Evolutionary conservation across 2,113 vertebrate species (phyloP).

Genomic region (Sarotherodon lohbergeri): DNA sequence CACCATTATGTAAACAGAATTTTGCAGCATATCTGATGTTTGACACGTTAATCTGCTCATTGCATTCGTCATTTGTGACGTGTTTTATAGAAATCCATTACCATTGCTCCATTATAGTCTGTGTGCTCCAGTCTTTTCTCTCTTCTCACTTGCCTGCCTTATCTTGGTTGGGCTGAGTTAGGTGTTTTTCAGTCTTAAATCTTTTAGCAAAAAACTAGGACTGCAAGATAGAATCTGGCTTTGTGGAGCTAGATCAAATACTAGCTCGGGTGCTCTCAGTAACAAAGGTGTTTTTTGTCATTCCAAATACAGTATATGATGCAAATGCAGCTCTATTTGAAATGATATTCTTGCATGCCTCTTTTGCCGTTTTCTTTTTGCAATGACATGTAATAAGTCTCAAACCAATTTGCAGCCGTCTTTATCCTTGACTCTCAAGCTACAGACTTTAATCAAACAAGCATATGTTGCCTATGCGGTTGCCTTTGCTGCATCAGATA

Average conservation of each 20-base stretch:
- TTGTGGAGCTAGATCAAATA: background rate
- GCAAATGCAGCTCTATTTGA: background rate
- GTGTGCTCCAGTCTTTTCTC: background rate
- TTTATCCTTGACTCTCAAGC: background rate
- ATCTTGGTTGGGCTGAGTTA: background rate
- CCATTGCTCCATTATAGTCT: background rate
- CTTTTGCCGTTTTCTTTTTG: background rate
- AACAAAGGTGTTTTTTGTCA: slow-evolving; percentile 2
- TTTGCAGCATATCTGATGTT: background rate
- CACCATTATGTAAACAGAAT: background rate
- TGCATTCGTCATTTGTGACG: background rate
- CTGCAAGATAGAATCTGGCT: background rate
- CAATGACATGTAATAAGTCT: background rate
- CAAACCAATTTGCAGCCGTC: background rate
- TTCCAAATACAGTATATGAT: slow-evolving; percentile 2
- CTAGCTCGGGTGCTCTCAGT: background rate
- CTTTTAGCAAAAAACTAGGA: background rate
- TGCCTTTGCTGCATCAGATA: background rate
- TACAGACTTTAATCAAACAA: background rate
- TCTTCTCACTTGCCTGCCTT: background rate
- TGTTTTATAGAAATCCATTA: background rate
- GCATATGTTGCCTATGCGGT: background rate
- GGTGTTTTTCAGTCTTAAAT: background rate
- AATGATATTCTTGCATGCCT: slow-evolving; percentile 9
- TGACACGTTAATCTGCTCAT: background rate